phyloP scores from a whole-genome alignment of 2,888 invertebrate species.

The Sinelater perroti region DNA sequence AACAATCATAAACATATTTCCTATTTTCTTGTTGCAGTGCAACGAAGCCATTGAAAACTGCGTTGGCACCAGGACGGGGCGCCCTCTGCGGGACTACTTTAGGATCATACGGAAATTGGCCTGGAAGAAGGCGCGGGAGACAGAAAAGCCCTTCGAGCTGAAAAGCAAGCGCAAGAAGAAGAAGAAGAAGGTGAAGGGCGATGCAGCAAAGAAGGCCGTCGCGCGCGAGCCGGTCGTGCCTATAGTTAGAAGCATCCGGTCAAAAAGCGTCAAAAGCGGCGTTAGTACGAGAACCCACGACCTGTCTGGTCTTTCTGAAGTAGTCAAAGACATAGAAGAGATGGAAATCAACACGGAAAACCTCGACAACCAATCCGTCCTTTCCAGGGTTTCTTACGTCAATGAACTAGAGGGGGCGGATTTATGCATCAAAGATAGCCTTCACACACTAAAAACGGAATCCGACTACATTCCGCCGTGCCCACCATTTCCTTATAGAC shows the following conservation, averaged over 20 bases:
- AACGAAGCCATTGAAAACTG: slow-evolving; percentile 58
- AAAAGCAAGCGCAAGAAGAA: slow-evolving; percentile 47
- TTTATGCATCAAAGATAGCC: slow-evolving; percentile 50
- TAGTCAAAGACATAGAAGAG: not conserved
- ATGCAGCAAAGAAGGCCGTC: slow-evolving; percentile 23
- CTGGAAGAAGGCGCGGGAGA: slow-evolving; percentile 53
- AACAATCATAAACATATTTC: too few relatives aligned
- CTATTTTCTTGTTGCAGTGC: slow-evolving; percentile 53
- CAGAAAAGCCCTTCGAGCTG: slow-evolving; percentile 50
- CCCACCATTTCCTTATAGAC: slow-evolving; percentile 51
- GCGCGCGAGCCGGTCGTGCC: slow-evolving; percentile 40
- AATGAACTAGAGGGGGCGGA: slow-evolving; percentile 16
- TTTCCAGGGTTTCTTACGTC: not conserved
- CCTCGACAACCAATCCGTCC: not conserved
- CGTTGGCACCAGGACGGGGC: slow-evolving; percentile 56
- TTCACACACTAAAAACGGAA: slow-evolving; percentile 50
- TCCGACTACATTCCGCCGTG: slow-evolving; percentile 50
- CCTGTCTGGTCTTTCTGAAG: not conserved
- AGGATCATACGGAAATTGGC: slow-evolving; percentile 57
- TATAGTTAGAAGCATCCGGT: slow-evolving; percentile 1
- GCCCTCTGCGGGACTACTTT: slow-evolving; percentile 57
- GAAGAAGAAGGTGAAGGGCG: slow-evolving; percentile 39
- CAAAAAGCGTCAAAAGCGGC: not conserved
- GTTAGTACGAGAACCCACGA: not conserved
- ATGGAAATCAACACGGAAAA: slow-evolving; percentile 7